A percentile compares a stretch with the other conserved stretches of the same genome.
These are phyloP conservation scores for Machaerirhynchus nigripectus DNA, from an alignment of 2,113 vertebrate species.

Conservation along the genomic window DNA sequence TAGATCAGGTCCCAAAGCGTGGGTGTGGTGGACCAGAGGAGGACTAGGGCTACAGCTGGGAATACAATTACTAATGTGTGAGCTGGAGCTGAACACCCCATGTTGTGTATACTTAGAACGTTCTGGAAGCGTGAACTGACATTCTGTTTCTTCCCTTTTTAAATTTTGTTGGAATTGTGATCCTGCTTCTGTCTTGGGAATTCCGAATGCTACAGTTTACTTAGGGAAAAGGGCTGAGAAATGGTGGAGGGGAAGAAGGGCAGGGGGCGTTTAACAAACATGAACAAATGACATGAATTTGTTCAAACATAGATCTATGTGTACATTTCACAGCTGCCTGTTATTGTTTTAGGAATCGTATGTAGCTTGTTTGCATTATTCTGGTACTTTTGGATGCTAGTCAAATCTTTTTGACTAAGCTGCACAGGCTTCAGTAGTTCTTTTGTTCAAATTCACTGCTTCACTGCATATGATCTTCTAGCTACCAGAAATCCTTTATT, in stretches of 20 bases:
- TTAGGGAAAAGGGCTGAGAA: neutral
- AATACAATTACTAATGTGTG: neutral
- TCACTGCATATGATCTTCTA: neutral
- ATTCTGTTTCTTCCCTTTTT: neutral
- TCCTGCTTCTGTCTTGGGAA: neutral
- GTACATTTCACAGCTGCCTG: neutral
- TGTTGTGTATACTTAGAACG: neutral
- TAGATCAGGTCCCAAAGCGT: neutral
- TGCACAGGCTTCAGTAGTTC: neutral
- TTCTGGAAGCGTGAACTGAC: neutral
- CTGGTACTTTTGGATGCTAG: neutral
- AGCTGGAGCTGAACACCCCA: neutral
- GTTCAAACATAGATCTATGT: neutral
- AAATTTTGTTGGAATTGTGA: neutral
- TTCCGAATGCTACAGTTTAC: neutral
- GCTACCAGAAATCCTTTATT: neutral
- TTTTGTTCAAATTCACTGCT: neutral
- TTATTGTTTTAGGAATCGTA: neutral
- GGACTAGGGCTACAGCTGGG: neutral
- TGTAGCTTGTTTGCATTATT: neutral
- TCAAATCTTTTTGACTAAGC: neutral
- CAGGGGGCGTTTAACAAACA: neutral
- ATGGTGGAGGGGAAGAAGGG: neutral
- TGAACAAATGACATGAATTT: neutral
- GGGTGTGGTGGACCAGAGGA: neutral